phyloP scores from a whole-genome alignment of 1,140 invertebrate species.

The Babylonia areolata region DNA sequence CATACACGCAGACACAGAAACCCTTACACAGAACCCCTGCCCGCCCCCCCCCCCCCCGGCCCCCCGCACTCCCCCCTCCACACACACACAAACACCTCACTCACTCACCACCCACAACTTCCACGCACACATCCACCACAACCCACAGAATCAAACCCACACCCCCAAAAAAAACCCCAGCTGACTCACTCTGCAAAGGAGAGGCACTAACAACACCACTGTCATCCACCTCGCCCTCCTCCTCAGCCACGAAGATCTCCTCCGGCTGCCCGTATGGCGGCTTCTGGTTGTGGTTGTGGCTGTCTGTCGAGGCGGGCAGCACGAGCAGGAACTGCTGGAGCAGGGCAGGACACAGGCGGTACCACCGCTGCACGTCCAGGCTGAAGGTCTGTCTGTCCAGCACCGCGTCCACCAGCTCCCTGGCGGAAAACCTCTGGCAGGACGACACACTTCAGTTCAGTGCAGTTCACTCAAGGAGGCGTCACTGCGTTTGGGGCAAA shows the following conservation, averaged over 20 bases:
- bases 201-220: neutral
- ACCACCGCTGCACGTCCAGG: constrained; percentile 18
- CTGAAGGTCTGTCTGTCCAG: neutral
- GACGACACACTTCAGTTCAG: too few species aligned
- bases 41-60: too few species aligned
- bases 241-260: neutral
- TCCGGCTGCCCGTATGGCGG: neutral
- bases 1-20: neutral
- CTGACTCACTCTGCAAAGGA: constrained; percentile 24
- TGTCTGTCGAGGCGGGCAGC: neutral
- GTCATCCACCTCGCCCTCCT: neutral
- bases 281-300: neutral
- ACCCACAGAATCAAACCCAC: neutral
- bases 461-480: too few species aligned
- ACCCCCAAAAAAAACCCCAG: too few species aligned
- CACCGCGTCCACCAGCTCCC: constrained; percentile 4
- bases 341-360: constrained; percentile 33
- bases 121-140: neutral
- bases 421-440: constrained; percentile 13
- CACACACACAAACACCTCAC: neutral
- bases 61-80: neutral
- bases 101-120: neutral
- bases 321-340: constrained; percentile 19
- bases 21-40: too few species aligned
- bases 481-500: too few species aligned